A percentile compares a stretch with the other conserved stretches of the same genome.
Conservation (phyloP, 2,888 invertebrate genomes). For the Tanytarsus gracilentus region DNA sequence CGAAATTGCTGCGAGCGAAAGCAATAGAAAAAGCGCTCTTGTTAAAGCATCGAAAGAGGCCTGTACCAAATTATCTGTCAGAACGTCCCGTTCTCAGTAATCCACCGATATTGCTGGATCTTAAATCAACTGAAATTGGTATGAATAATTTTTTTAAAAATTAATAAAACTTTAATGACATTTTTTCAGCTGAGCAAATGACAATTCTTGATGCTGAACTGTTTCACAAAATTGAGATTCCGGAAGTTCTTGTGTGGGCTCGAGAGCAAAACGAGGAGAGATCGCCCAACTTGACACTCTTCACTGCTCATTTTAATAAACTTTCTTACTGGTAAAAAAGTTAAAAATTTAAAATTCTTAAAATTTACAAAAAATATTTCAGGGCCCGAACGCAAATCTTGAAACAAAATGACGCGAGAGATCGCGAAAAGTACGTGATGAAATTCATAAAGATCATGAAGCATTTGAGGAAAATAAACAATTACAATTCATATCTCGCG, state of each 20-base stretch:
- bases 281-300: conserved; percentile 91
- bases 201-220: conserved; percentile 90
- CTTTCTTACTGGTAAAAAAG: conserved; percentile 84
- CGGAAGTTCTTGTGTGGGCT: conserved; percentile 95
- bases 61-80: conserved; percentile 33
- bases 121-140: conserved; percentile 79
- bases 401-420: conserved; percentile 84
- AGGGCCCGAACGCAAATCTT: conserved; percentile 87
- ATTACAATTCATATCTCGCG: conserved; percentile 97
- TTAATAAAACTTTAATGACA: background rate
- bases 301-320: conserved; percentile 99
- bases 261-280: conserved; percentile 95
- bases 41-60: background rate
- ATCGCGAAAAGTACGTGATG: conserved; percentile 86
- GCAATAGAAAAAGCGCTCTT: conserved; percentile 63
- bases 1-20: conserved; percentile 80
- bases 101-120: conserved; percentile 68
- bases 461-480: conserved; percentile 91
- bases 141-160: background rate
- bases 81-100: conserved; percentile 49
- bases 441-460: conserved; percentile 99
- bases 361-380: conserved; percentile 30
- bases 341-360: background rate
- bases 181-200: conserved; percentile 86
- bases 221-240: conserved; percentile 93